Evolutionary conservation across 2,888 invertebrate species (phyloP).

Genomic region (Habrosyne pyritoides): DNA sequence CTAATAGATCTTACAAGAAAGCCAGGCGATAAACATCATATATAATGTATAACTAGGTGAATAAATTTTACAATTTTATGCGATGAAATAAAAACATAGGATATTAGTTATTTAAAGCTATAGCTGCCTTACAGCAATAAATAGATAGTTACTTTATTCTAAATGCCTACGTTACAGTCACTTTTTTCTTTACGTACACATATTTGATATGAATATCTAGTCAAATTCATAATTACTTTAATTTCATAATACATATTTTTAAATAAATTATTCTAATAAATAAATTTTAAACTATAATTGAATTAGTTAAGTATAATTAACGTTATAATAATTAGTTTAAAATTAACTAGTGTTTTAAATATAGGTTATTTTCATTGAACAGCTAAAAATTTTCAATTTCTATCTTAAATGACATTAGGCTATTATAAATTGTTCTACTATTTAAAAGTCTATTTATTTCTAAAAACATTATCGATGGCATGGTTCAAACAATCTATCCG

Average conservation of each 20-base stretch:
- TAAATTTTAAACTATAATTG: constrained; percentile 14
- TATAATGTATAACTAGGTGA: constrained; percentile 2
- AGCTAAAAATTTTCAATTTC: constrained; percentile 10
- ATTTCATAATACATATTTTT: constrained; percentile 22
- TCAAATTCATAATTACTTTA: constrained; percentile 42
- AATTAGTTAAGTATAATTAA: background rate
- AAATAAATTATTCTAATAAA: constrained; percentile 21
- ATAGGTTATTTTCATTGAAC: background rate
- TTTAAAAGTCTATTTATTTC: constrained; percentile 20
- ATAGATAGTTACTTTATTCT: constrained; percentile 32
- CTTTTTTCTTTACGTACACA: constrained; percentile 26
- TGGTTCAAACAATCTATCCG: constrained; percentile 68
- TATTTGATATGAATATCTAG: constrained; percentile 47
- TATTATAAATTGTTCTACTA: constrained; percentile 1
- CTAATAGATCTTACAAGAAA: constrained; percentile 62
- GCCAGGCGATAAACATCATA: constrained; percentile 22
- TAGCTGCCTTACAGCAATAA: constrained; percentile 54
- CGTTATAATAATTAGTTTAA: background rate
- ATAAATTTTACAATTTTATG: constrained; percentile 26
- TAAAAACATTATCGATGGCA: constrained; percentile 44
- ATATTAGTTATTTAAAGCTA: constrained; percentile 50
- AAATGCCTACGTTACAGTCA: constrained; percentile 25
- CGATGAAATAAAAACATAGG: constrained; percentile 24
- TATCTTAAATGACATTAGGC: constrained; percentile 16
- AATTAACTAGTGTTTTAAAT: background rate